Conservation (phyloP, 2,888 invertebrate species). For the Agonopterix alstromeriana region DNA sequence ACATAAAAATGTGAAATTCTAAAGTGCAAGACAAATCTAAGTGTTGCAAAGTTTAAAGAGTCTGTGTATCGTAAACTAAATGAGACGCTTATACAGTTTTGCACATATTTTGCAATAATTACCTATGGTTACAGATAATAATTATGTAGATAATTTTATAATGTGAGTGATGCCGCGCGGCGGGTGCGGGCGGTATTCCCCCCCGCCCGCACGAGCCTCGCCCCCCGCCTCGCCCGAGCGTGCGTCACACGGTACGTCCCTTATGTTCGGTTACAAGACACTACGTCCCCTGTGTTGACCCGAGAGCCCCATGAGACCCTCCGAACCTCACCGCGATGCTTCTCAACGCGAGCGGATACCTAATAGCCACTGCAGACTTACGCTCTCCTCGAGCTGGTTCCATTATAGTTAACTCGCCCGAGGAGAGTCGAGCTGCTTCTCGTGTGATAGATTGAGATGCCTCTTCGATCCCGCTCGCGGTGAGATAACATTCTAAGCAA, state of each 20-base stretch:
- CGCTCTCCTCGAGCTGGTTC: no score
- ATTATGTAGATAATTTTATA: constrained; percentile 60
- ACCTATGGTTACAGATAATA: constrained; percentile 48
- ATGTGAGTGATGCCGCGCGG: constrained; percentile 27
- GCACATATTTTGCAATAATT: constrained; percentile 74
- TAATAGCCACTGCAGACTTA: no score
- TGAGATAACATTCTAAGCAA: neutral
- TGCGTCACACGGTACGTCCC: constrained; percentile 18
- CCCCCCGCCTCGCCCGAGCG: constrained; percentile 12
- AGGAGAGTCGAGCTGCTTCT: no score
- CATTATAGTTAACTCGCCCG: no score
- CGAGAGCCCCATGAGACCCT: neutral
- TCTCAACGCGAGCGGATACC: no score
- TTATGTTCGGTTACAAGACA: constrained; percentile 16
- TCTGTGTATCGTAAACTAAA: constrained; percentile 68
- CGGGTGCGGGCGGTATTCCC: constrained; percentile 47
- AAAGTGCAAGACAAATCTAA: constrained; percentile 60
- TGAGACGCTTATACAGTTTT: constrained; percentile 68
- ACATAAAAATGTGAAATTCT: constrained; percentile 46
- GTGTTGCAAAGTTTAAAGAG: constrained; percentile 62
- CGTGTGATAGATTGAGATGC: no score
- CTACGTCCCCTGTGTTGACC: constrained; percentile 1
- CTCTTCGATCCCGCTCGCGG: no score
- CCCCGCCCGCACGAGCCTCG: constrained; percentile 36
- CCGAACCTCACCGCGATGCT: neutral